Evolutionary conservation across 2,113 vertebrate species (phyloP).

Genomic region (Mus musculus): DNA sequence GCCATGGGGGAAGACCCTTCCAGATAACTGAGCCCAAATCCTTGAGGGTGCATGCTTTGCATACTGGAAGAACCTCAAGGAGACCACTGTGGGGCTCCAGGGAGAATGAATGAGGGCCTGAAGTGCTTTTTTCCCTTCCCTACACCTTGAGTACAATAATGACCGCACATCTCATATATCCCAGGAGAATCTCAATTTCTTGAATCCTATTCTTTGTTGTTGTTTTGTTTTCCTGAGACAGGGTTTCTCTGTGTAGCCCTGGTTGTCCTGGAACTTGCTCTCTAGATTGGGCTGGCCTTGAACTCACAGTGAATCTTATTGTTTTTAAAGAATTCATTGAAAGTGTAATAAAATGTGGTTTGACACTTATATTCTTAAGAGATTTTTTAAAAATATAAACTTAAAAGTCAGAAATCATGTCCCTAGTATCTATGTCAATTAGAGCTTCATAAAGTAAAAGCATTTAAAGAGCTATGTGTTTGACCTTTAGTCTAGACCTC

Average conservation of each 20-base stretch:
- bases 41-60: neutral
- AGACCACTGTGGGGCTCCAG: neutral
- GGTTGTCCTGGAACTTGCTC: neutral
- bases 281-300: neutral
- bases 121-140: neutral
- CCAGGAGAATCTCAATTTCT: conserved; percentile 31
- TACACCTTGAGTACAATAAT: neutral
- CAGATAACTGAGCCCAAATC: neutral
- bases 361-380: conserved; percentile 40
- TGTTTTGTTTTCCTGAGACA: neutral
- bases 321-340: conserved; percentile 54
- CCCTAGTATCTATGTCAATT: conserved; percentile 53
- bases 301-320: neutral
- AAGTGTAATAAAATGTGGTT: conserved; percentile 60
- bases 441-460: conserved; percentile 55
- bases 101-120: neutral
- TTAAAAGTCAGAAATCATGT: conserved; percentile 44
- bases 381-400: conserved; percentile 54
- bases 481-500: conserved; percentile 42
- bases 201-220: neutral
- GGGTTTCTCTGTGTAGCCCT: neutral
- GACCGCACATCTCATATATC: conserved; percentile 7
- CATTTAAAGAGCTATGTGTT: neutral
- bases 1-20: neutral
- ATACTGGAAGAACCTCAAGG: neutral